Conservation (phyloP, 2,888 invertebrate genomes). For the Aplocera efformata region DNA sequence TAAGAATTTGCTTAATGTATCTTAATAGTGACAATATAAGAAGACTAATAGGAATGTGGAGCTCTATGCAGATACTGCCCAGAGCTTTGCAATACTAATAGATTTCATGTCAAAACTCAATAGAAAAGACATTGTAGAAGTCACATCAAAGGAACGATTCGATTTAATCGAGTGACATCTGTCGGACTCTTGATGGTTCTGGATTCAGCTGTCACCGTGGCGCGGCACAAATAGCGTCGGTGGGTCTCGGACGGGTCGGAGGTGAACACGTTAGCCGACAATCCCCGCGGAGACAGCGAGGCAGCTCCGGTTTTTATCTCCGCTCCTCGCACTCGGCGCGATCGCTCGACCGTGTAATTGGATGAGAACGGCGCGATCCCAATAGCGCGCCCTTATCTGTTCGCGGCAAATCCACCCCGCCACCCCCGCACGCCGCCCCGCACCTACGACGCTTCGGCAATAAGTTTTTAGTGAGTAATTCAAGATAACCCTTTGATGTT, state of each 20-base stretch:
- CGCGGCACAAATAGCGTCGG: conserved; percentile 43
- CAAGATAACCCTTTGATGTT: conserved; percentile 81
- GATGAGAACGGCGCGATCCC: conserved; percentile 80
- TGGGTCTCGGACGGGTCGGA: conserved; percentile 56
- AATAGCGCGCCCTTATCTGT: conserved; percentile 80
- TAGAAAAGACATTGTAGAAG: no score
- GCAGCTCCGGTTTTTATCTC: conserved; percentile 73
- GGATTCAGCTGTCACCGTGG: conserved; percentile 34
- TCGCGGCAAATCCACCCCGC: conserved; percentile 73
- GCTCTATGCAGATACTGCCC: no score
- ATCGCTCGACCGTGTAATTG: conserved; percentile 80
- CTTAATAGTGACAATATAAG: no score
- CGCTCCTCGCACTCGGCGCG: conserved; percentile 67
- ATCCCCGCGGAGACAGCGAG: conserved; percentile 75
- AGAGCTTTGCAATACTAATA: no score
- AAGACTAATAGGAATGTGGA: no score
- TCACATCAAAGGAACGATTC: no score
- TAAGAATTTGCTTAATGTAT: conserved; percentile 7
- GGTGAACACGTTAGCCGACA: conserved; percentile 75
- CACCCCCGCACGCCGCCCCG: conserved; percentile 42
- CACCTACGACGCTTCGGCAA: conserved; percentile 55
- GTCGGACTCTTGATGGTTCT: conserved; percentile 9
- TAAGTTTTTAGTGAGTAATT: conserved; percentile 81
- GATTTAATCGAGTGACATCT: conserved; percentile 10
- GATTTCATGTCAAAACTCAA: no score